Evolutionary conservation across 2,888 invertebrate genomes (phyloP).

Genomic region (Meta bourneti): DNA sequence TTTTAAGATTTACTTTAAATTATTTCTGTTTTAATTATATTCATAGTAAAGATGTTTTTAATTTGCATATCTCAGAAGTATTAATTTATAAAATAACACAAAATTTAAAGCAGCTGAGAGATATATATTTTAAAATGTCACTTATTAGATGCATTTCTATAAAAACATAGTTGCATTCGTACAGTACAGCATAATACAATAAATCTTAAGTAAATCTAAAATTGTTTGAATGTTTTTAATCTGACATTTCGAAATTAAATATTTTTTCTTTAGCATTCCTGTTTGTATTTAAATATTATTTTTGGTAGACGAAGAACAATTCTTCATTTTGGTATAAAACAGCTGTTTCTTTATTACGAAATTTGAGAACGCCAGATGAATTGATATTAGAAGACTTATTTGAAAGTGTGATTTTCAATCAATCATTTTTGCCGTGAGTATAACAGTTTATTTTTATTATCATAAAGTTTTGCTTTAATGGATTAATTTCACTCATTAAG

Average conservation of each 20-base stretch:
- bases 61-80: not conserved
- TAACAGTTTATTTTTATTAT: not conserved
- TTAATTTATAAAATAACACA: not conserved
- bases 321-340: slow-evolving; percentile 31
- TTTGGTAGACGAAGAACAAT: not conserved
- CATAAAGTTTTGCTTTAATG: not conserved
- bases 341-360: slow-evolving; percentile 37
- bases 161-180: too few species aligned
- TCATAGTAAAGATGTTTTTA: not conserved
- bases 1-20: not conserved
- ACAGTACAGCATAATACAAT: too few species aligned
- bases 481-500: not conserved
- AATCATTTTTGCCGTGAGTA: slow-evolving; percentile 49
- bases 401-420: slow-evolving; percentile 56
- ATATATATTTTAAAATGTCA: too few species aligned
- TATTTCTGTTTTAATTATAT: not conserved
- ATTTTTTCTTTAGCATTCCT: not conserved
- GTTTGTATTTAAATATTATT: not conserved
- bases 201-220: too few species aligned
- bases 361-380: slow-evolving; percentile 44
- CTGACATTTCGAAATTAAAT: not conserved
- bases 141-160: too few species aligned
- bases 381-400: slow-evolving; percentile 50
- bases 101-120: too few species aligned
- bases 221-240: not conserved